Base-by-base conservation (phyloP, 2,888 invertebrate genomes). In the Zeuzera pyrina region DNA sequence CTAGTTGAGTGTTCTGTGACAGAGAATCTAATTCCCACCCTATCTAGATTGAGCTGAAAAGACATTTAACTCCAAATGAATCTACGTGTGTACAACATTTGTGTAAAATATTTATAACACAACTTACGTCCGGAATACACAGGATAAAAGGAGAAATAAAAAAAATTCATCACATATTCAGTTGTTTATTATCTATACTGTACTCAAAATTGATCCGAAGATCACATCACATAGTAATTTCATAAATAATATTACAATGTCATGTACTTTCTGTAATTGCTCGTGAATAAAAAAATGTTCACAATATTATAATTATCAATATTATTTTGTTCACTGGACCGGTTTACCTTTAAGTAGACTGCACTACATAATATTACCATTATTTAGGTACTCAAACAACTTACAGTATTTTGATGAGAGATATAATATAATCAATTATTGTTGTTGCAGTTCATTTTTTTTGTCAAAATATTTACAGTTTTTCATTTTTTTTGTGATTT, bases 181-280 rank as follows among this genome's bases (percentile, higher is more conserved):
- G 83, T 84, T 84, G 87, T 88, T 88, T 88, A 88, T 88, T 88
- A 87, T 87, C 88, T 88, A 88, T 88, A 87, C 87, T 88, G 87
- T 88, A 88, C 87, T 88, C 87, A 88, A 88, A 88, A 88, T 87
- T 86, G 88, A 88, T 88, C 88, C 86, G 83, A 83, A 83, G 87
- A 88, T 87, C 88, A 86, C 87, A 88, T 88, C 88, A 88, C 88
- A 88, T 88, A 87, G 87, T 88, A 87, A 88, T 81, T 84, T 83
- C 76, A 85, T 81, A 85, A 81, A 81, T 81, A 84, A 84, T 83
- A 83, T 84, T 85, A 84, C 83, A 84, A 84, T 84, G 84, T 84
- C 83, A 84, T 84, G 81, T 81, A 81, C 78, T 83, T 77, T 77
- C 73, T 79, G 77, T 78, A 67, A 79, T 71, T 79, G 79, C 65